Base-by-base conservation (phyloP, 2,113 vertebrate species). In the Rousettus leschenaultii region DNA sequence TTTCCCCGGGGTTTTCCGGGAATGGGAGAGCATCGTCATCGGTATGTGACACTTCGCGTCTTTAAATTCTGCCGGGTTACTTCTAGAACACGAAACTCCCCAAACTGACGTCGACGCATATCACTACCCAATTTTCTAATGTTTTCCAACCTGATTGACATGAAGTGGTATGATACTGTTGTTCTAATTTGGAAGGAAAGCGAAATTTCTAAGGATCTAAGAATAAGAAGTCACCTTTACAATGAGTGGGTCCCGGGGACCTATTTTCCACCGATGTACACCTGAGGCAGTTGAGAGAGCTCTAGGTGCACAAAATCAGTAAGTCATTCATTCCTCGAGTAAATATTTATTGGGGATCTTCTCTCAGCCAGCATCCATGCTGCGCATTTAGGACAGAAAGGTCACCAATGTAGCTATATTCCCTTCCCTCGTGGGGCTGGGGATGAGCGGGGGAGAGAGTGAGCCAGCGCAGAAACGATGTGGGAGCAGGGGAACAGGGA, bases 41-140 rank as follows among this genome's bases (percentile, higher is more conserved):
- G 15, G 14, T 4, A 1, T 0, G 1, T 1, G 1, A 5, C 0
- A 0, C 51, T 30, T 57, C 12, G 2, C 26, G 12, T 43, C 66
- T 38, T 43, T 28, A 0, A 51, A 40, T 6, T 3, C 19, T 1
- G 15, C 19, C 55, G 3, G 35, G 43, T 38, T 59, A 53, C 86
- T 35, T 70, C 51, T 35, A 22, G 73, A 30, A 30, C 15, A 1
- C 1, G 18, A 3, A 4, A 0, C 15, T 35, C 10, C 6, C 12
- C 38, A 7, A 16, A 0, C 0, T 6, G 8, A 6, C 11, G 5
- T 38, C 18, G 16, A 12, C 18, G 26, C 38, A 7, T 0, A 16
- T 12, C 33, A 7, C 1, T 0, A 43, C 14, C n/a, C 65, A 6
- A 5, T 12, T 51, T 70, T 18, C 66, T 48, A 6, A 9, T 22